Conservation (phyloP, 1,140 invertebrate genomes). For the Drosophila gunungcola region DNA sequence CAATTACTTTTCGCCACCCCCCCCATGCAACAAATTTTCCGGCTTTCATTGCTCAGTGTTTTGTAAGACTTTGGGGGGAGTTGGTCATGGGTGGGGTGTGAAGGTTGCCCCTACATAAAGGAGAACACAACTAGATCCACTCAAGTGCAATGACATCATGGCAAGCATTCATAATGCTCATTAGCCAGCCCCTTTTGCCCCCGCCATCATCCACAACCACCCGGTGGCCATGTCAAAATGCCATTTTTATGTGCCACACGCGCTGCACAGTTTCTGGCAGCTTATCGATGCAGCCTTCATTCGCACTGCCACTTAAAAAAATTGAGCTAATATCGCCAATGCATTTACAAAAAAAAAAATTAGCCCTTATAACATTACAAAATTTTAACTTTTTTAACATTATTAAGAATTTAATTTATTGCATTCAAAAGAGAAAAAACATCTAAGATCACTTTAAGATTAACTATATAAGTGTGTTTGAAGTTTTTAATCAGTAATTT, state of each 20-base stretch:
- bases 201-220: background rate
- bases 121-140: conserved; percentile 46
- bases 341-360: background rate
- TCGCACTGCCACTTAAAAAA: conserved; percentile 18
- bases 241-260: conserved; percentile 64
- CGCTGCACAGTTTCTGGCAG: conserved; percentile 53
- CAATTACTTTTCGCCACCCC: conserved; percentile 72
- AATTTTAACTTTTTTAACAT: no score
- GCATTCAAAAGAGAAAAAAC: no score
- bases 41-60: conserved; percentile 43
- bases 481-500: no score
- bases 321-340: background rate
- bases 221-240: conserved; percentile 64
- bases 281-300: conserved; percentile 59
- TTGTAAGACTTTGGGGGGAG: conserved; percentile 29
- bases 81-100: background rate
- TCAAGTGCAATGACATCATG: conserved; percentile 67
- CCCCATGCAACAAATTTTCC: conserved; percentile 50
- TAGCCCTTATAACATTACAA: no score
- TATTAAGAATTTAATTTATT: no score
- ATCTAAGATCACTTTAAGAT: no score
- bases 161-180: conserved; percentile 70
- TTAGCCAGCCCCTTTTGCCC: conserved; percentile 37
- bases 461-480: no score
- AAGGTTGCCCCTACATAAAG: conserved; percentile 27